Evolutionary conservation across 2,113 vertebrate species (phyloP).

Genomic region (Coracopsis vasa): DNA sequence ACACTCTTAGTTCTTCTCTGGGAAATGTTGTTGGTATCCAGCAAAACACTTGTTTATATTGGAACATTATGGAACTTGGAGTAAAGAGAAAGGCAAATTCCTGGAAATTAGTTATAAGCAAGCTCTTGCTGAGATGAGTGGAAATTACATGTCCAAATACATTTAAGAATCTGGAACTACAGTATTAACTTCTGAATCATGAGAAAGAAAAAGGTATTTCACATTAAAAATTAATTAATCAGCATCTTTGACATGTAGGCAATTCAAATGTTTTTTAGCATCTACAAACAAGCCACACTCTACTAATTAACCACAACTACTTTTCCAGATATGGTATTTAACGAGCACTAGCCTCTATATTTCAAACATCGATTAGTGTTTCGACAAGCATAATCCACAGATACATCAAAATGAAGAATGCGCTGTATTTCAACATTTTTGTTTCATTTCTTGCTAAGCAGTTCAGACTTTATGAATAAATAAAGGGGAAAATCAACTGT

Average conservation of each 20-base stretch:
- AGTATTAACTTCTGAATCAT: background rate
- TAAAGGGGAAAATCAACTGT: background rate
- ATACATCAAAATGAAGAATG: background rate
- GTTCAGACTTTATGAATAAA: background rate
- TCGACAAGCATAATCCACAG: background rate
- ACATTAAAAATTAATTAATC: background rate
- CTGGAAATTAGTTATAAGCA: background rate
- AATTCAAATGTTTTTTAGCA: background rate
- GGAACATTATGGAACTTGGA: background rate
- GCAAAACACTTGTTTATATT: background rate
- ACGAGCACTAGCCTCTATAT: background rate
- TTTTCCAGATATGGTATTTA: background rate
- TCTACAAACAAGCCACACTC: constrained; percentile 10
- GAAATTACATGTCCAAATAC: background rate
- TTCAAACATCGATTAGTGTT: background rate
- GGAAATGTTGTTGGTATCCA: background rate
- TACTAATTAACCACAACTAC: background rate
- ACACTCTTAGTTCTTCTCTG: background rate
- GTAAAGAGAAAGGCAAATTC: background rate
- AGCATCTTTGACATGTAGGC: background rate
- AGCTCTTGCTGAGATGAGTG: background rate
- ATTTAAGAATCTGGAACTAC: background rate
- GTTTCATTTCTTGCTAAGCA: background rate
- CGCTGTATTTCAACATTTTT: background rate
- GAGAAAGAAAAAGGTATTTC: background rate